Evolutionary conservation across 2,113 vertebrate genomes (phyloP), one percentile per base, ranked within the genome.

Genomic region (Scartelaos histophorus): DNA sequence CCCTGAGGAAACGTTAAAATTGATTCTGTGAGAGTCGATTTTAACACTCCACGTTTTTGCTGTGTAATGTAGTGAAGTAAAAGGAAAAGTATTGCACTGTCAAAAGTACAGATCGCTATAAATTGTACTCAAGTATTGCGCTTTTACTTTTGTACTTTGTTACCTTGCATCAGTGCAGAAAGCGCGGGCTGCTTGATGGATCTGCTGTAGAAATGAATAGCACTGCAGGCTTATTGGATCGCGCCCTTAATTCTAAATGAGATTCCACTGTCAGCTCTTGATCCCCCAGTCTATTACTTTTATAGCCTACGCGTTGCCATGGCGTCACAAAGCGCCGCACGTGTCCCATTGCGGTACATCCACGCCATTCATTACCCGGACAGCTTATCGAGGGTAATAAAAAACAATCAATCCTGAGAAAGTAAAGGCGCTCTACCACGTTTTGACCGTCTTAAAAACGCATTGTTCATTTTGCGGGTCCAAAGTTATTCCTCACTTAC

Each of bases 191-290:
- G 6, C 0, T 34, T 61, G 58, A 61, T 61, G 58, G 58, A 61
- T 61, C 25, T 61, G 16, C 34, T 43, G 29, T 17, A n/a, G 61
- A 13, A 64, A 64, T 64, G 61, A 19, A 38, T n/a, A 12, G 61
- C 17, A 64, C 61, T 43, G 3, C 19, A 54, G 34, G 34, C 29
- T 64, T 43, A 64, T 38, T 43, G 34, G 34, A 43, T 64, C 61
- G 19, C 34, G 16, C 34, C 29, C 35, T 38, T 21, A 43, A 64
- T 64, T 64, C 61, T n/a, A 38, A 64, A 64, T 64, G 61, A 64
- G 34, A 64, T 64, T 64, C 58, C 25, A 58, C 25, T 61, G 58
- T 61, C 61, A 64, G 29, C 16, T 34, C 34, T 38, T 64, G 61
- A 64, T 64, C 29, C 19, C 56, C 34, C 21, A 17, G 6, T 64